phyloP scores from a whole-genome alignment of 2,888 invertebrate genomes.

The Perithous albicinctus region DNA sequence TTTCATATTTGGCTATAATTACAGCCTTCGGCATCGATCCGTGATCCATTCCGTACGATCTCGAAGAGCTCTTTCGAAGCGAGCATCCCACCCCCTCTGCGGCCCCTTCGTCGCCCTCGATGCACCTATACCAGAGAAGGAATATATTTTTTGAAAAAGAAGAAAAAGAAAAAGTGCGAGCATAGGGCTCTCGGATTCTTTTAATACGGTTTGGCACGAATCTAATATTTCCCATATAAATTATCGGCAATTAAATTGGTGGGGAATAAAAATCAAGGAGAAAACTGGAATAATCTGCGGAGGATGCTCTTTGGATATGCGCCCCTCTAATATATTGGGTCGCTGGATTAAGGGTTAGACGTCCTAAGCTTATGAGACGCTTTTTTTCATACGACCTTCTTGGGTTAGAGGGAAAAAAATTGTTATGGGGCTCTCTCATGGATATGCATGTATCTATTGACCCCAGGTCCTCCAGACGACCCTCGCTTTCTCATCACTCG shows the following conservation, averaged over 20 bases:
- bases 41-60: conserved; percentile 75
- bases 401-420: conserved; percentile 41
- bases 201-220: conserved; percentile 85
- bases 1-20: conserved; percentile 85
- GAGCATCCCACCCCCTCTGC: conserved; percentile 49
- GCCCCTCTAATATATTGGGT: conserved; percentile 35
- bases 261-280: conserved; percentile 73
- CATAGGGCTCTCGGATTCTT: conserved; percentile 64
- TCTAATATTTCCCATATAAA: conserved; percentile 85
- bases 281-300: conserved; percentile 66
- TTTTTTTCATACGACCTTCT: conserved; percentile 49
- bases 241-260: conserved; percentile 84
- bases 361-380: conserved; percentile 30
- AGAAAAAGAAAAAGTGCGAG: conserved; percentile 13
- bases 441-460: conserved; percentile 32
- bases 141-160: conserved; percentile 22
- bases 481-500: conserved; percentile 24
- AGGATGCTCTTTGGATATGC: conserved; percentile 36
- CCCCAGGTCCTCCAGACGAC: conserved; percentile 41
- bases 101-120: conserved; percentile 61
- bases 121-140: conserved; percentile 37
- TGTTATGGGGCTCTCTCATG: conserved; percentile 34
- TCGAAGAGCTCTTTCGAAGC: conserved; percentile 43
- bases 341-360: conserved; percentile 69
- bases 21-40: conserved; percentile 80